These are phyloP conservation scores for Lepilemur ruficaudatus DNA, from an alignment of 2,797 vertebrate species.

Conservation along the genomic window DNA sequence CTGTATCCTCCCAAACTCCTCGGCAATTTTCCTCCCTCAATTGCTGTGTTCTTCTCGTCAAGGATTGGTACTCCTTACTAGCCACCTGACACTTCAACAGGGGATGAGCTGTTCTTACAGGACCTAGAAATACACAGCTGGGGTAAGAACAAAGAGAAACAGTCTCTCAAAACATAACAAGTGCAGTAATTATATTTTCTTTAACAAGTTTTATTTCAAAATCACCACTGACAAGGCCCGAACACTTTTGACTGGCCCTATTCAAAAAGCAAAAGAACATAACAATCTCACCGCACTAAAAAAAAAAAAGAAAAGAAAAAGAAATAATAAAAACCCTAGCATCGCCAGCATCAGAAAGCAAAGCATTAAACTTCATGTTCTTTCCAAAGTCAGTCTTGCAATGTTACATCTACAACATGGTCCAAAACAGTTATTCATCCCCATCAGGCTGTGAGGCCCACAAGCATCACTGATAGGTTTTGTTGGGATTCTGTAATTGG, in stretches of 20 bases:
- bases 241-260: not conserved
- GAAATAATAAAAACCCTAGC: not conserved
- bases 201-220: slow-evolving; percentile 60
- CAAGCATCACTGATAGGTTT: slow-evolving; percentile 49
- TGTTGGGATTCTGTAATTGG: slow-evolving; percentile 75
- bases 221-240: slow-evolving; percentile 40
- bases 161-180: not conserved
- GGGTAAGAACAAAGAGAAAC: not conserved
- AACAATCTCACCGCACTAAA: not conserved
- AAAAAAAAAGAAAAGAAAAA: too few species aligned
- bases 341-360: not conserved
- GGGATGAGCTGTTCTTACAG: not conserved
- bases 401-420: not conserved
- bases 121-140: slow-evolving; percentile 19
- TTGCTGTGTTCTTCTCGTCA: slow-evolving; percentile 38
- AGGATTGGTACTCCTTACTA: not conserved
- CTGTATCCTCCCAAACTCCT: not conserved
- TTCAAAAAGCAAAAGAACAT: slow-evolving; percentile 22
- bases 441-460: slow-evolving; percentile 60
- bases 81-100: not conserved
- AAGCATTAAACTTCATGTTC: not conserved
- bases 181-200: slow-evolving; percentile 24
- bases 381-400: slow-evolving; percentile 28
- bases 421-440: not conserved
- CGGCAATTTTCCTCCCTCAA: slow-evolving; percentile 20